A percentile compares a stretch with the other conserved stretches of the same genome.
phyloP scores from a whole-genome alignment of 2,888 invertebrate species.

The Erpobdella octoculata region DNA sequence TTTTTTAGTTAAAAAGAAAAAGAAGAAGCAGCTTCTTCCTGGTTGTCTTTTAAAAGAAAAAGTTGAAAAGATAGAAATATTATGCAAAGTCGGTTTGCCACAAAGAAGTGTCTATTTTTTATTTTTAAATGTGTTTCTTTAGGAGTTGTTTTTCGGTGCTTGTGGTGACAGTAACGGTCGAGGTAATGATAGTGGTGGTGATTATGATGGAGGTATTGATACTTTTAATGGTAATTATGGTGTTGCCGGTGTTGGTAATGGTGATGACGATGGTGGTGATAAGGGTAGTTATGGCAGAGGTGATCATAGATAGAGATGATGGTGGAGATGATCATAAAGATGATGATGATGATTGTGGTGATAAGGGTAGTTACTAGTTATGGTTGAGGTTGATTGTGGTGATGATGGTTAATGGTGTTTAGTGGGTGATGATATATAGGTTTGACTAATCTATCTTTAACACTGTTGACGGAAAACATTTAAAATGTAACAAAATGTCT shows the following conservation, averaged over 20 bases:
- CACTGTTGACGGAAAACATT: no score
- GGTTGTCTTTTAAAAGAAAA: slow-evolving; percentile 10
- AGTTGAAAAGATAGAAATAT: slow-evolving; percentile 10
- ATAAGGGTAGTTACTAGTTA: no score
- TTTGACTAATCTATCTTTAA: no score
- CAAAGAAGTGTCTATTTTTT: no score
- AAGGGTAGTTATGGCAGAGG: background rate
- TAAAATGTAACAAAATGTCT: no score
- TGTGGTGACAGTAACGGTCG: no score
- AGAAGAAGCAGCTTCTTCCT: slow-evolving; percentile 19
- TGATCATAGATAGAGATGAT: background rate
- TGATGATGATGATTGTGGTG: background rate
- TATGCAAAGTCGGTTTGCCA: slow-evolving; percentile 28
- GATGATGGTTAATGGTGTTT: no score
- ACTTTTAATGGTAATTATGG: background rate
- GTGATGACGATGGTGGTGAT: background rate
- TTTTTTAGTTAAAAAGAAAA: slow-evolving; percentile 25
- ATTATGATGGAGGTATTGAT: background rate
- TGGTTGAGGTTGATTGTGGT: no score
- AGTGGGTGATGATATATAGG: no score
- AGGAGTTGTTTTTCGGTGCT: no score
- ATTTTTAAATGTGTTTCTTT: no score
- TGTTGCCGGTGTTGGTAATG: slow-evolving; percentile 1
- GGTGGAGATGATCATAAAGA: background rate
- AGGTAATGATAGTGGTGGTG: no score